These are phyloP conservation scores for Porites lutea DNA, from an alignment of 64 coral and sea anemone genomes.

Conservation along the genomic window DNA sequence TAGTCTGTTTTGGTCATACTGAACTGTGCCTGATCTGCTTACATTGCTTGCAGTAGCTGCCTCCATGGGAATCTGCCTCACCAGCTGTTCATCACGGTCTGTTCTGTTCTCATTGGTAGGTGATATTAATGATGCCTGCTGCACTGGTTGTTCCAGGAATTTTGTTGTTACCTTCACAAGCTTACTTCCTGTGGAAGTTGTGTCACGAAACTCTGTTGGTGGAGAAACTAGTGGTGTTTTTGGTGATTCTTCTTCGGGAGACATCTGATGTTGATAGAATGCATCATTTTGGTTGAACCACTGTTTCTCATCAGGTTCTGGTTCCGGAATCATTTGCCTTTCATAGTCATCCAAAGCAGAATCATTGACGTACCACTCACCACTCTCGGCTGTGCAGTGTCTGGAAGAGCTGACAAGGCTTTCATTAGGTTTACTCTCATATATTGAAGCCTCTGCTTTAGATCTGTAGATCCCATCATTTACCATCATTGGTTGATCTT, in stretches of 20 bases:
- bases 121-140: background rate
- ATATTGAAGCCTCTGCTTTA: background rate
- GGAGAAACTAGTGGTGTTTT: background rate
- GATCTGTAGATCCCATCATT: background rate
- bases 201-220: background rate
- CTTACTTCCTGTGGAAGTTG: background rate
- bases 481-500: background rate
- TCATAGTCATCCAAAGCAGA: constrained; percentile 8
- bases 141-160: constrained; percentile 7
- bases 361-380: constrained; percentile 9
- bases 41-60: background rate
- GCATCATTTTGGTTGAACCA: background rate
- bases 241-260: background rate
- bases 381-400: background rate
- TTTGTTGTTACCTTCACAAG: constrained; percentile 35
- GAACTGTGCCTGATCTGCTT: background rate
- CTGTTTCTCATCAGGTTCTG: constrained; percentile 23
- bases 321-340: constrained; percentile 38
- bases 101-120: background rate
- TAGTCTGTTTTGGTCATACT: background rate
- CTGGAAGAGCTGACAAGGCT: no score
- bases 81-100: background rate
- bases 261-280: background rate
- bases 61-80: background rate
- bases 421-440: background rate